Base-by-base conservation (phyloP, 2,797 vertebrate genomes). In the Oreonectes daqikongensis region DNA sequence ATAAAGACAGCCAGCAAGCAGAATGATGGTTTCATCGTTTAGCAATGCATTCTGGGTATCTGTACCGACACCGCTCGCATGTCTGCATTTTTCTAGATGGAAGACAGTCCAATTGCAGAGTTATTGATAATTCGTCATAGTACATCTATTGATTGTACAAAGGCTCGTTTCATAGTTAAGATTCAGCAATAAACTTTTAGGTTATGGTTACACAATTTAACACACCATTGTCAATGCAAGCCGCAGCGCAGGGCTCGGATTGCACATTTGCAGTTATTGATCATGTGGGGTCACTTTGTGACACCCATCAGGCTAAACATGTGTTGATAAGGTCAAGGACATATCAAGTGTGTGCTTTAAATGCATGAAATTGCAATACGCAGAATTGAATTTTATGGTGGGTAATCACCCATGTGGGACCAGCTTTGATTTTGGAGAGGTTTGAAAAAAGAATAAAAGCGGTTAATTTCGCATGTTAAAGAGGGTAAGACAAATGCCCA, bases 271-370 rank as follows among this genome's bases (percentile, higher is more conserved):
- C 22, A 17, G 79, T 70, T 76, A 73, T 84, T 81, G 81, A 90
- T 88, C 87, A 78, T 75, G 70, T 80, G 14, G 50, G 46, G 67
- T 26, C 72, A 70, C 76, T 72, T 80, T 67, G 79, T 67, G 48
- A 65, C 64, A 48, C 10, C 60, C 57, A 70, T 70, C 72, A 68
- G 73, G 74, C 48, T 52, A 75, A 65, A 55, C 42, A 78, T 52
- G 71, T 60, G 44, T 48, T 38, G 72, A 86, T 80, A 66, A 82
- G 82, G 86, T 88, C 85, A 89, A 77, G 82, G 83, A 83, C 85
- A 82, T 83, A 77, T 74, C 89, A 89, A 89, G 78, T 84, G 84
- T 87, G 89, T 86, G 83, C 86, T 92, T 92, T 89, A 90, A 91
- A 92, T 91, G 87, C 88, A 91, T 90, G 85, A 85, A 88, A 87